Evolutionary conservation across 2,888 invertebrate species (phyloP).

Genomic region (Leptothorax acervorum): DNA sequence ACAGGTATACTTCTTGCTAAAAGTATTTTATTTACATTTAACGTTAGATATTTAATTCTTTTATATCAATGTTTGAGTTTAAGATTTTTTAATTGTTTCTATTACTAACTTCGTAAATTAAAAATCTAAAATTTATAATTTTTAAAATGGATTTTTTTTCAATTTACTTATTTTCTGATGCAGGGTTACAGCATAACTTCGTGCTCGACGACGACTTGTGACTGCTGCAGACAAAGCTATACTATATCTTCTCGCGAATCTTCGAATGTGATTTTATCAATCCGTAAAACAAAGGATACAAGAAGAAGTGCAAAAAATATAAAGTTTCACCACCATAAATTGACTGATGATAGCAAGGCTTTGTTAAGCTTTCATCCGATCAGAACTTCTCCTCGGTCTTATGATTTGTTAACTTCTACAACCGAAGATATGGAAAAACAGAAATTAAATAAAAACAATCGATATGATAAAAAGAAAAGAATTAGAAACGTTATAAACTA

Average conservation of each 20-base stretch:
- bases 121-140: not conserved
- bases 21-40: conserved; percentile 1
- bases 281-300: not conserved
- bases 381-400: not conserved
- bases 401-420: not conserved
- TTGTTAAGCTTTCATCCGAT: conserved; percentile 3
- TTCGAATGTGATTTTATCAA: conserved; percentile 3
- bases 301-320: not conserved
- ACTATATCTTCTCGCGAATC: not conserved
- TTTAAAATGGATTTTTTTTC: not conserved
- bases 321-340: not conserved
- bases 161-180: not conserved
- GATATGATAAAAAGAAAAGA: not conserved
- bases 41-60: not conserved
- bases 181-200: conserved; percentile 19
- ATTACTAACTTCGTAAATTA: not conserved
- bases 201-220: not conserved
- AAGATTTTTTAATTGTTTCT: not conserved
- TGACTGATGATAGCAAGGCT: not conserved
- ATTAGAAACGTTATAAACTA: not conserved
- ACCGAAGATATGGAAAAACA: not conserved
- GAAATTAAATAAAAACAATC: not conserved
- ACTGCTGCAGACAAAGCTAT: not conserved
- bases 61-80: not conserved
- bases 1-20: not conserved